Evolutionary conservation across 2,888 invertebrate genomes (phyloP).

Genomic region (Torymus aiolomorphi): DNA sequence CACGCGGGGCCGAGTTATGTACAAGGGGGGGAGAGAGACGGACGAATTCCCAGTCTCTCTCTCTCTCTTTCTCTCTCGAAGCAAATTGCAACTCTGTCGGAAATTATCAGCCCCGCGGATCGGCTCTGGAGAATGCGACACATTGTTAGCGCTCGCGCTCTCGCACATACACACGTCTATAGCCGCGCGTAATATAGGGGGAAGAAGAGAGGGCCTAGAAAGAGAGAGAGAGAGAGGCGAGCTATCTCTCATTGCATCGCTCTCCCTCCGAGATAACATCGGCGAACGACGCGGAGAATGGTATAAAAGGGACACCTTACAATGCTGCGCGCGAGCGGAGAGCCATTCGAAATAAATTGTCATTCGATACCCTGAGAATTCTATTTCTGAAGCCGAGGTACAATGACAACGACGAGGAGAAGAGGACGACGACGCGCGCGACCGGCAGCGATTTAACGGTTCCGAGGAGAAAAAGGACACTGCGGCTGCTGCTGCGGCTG

Average conservation of each 20-base stretch:
- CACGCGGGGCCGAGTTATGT: conserved; percentile 23
- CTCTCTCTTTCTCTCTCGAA: conserved; percentile 29
- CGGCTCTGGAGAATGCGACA: conserved; percentile 72
- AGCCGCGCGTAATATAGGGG: conserved; percentile 40
- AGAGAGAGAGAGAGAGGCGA: conserved; percentile 47
- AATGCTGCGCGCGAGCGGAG: conserved; percentile 55
- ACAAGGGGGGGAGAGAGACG: conserved; percentile 29
- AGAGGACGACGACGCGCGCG: neutral
- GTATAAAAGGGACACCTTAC: conserved; percentile 52
- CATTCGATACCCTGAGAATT: conserved; percentile 75
- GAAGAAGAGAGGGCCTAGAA: conserved; percentile 12
- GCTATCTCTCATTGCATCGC: conserved; percentile 66
- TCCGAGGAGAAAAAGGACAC: conserved; percentile 34
- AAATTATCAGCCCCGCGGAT: conserved; percentile 71
- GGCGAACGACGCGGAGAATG: no score
- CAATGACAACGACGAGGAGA: conserved; percentile 42
- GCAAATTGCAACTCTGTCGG: conserved; percentile 73
- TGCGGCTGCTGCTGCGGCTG: neutral
- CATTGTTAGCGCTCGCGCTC: conserved; percentile 67
- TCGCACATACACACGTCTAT: neutral
- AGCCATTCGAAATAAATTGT: conserved; percentile 71
- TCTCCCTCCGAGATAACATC: conserved; percentile 65
- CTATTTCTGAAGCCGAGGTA: conserved; percentile 65
- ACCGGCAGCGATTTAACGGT: conserved; percentile 51
- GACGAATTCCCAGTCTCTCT: conserved; percentile 65